phyloP scores from a whole-genome alignment of 2,888 invertebrate genomes.

The Drosophila quasianomalipes region DNA sequence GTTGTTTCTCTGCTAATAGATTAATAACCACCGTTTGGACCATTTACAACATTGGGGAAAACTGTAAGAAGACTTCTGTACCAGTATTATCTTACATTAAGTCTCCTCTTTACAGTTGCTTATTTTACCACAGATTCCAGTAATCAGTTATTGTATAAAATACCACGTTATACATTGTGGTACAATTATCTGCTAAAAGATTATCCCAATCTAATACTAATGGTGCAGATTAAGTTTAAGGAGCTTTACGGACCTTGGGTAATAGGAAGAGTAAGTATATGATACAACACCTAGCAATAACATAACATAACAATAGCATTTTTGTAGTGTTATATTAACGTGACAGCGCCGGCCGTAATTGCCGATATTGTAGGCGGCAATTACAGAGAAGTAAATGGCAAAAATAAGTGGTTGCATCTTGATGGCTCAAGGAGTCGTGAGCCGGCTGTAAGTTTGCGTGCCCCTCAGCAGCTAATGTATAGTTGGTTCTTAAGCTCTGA shows the following conservation, averaged over 20 bases:
- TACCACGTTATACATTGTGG: slow-evolving; percentile 33
- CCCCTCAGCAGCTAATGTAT: slow-evolving; percentile 17
- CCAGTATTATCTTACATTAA: not conserved
- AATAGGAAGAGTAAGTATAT: slow-evolving; percentile 18
- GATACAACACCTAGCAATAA: not conserved
- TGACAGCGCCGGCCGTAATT: slow-evolving; percentile 27
- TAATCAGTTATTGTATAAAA: slow-evolving; percentile 30
- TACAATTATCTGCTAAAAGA: not conserved
- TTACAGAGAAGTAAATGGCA: slow-evolving; percentile 13
- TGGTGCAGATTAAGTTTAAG: slow-evolving; percentile 12
- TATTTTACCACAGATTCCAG: not conserved
- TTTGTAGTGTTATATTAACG: slow-evolving; percentile 33
- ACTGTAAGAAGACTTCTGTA: slow-evolving; percentile 11
- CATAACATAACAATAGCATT: not conserved
- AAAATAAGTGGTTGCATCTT: slow-evolving; percentile 10
- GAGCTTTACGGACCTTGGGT: slow-evolving; percentile 11
- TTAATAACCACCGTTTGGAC: slow-evolving; percentile 14
- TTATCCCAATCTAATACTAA: slow-evolving; percentile 29
- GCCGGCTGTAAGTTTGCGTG: slow-evolving; percentile 1
- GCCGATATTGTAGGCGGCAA: slow-evolving; percentile 32
- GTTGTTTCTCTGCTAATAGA: not conserved
- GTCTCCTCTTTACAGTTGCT: slow-evolving; percentile 4
- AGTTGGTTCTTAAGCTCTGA: slow-evolving; percentile 23
- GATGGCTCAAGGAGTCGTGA: slow-evolving; percentile 45
- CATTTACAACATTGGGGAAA: slow-evolving; percentile 3